Evolutionary conservation across 2,797 vertebrate genomes (phyloP), one percentile per base, ranked within the genome.

Genomic region (Eospalax fontanierii): DNA sequence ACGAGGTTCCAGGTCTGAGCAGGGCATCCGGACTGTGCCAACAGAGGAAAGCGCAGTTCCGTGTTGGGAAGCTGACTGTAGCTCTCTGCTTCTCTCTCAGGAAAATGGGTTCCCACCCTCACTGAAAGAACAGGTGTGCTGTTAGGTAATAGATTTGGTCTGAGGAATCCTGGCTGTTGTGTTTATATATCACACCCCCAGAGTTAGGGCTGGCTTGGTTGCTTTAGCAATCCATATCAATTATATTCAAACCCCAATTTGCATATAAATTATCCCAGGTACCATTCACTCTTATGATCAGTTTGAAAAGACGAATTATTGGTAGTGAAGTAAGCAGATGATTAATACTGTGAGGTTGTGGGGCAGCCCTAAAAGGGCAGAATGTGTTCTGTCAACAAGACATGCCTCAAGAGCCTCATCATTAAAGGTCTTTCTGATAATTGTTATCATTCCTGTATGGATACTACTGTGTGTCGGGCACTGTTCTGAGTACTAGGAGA

Each of bases 271-370:
- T 24, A 74, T 59, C 46, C 15, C 70, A 78, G 63, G 82, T 63
- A 6, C 33, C 46, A 2, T 57, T 80, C 76, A 1, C 43, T 65
- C 33, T 65, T 61, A 12, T 7, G 10, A 89, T 66, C 43, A 18
- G 18, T 93, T 65, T 63, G 59, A 89, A 93, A 93, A 87, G 30
- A 63, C 30, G 54, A 40, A 89, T 61, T 76, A 35, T 22, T 78
- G 38, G 18, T 57, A 79, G 57, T 6, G 57, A 68, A 74, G 70
- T 50, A 82, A 75, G 46, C 66, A 70, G 35, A 68, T 35, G 21
- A 54, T 54, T 54, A 54, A 54, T 54, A 54, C 50, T 54, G 14
- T 54, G 50, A 54, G 70, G 10, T 35, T 82, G 81, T 86, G 24
- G 16, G 33, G 16, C 43, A 35, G 40, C 16, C 66, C 73, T 91